Evolutionary conservation across 2,797 vertebrate genomes (phyloP).

Genomic region (Psittacula derbiana): DNA sequence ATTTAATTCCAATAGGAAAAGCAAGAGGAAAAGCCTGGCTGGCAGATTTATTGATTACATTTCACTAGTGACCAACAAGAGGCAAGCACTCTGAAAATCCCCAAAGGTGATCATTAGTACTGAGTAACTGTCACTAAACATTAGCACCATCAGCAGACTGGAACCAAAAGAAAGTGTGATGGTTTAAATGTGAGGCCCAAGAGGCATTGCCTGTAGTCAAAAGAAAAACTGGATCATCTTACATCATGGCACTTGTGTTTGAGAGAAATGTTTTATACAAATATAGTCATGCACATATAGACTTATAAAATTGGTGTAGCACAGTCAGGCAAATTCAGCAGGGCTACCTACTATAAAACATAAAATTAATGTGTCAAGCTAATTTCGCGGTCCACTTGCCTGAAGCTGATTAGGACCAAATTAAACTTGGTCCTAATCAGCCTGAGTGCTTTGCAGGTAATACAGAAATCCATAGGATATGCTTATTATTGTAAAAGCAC

Average conservation of each 20-base stretch:
- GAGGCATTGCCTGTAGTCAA: not conserved
- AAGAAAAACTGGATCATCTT: conserved; percentile 6
- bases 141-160: conserved; percentile 76
- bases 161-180: conserved; percentile 67
- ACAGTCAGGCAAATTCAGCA: conserved; percentile 34
- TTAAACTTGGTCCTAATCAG: conserved; percentile 50
- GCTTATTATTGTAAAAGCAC: conserved; percentile 38
- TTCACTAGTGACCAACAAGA: conserved; percentile 76
- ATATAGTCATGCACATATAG: not conserved
- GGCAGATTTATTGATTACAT: conserved; percentile 83
- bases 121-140: conserved; percentile 82
- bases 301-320: conserved; percentile 25
- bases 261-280: not conserved
- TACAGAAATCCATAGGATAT: conserved; percentile 36
- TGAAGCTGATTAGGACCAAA: conserved; percentile 54
- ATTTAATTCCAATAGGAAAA: conserved; percentile 77
- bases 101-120: conserved; percentile 86
- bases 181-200: conserved; percentile 39
- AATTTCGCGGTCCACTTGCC: conserved; percentile 64
- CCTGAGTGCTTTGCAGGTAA: conserved; percentile 40
- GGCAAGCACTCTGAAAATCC: conserved; percentile 81
- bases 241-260: not conserved
- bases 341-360: conserved; percentile 40
- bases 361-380: conserved; percentile 67
- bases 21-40: conserved; percentile 71